Base-by-base conservation (phyloP, 2,113 vertebrate species). In the Pterocles burchelli region DNA sequence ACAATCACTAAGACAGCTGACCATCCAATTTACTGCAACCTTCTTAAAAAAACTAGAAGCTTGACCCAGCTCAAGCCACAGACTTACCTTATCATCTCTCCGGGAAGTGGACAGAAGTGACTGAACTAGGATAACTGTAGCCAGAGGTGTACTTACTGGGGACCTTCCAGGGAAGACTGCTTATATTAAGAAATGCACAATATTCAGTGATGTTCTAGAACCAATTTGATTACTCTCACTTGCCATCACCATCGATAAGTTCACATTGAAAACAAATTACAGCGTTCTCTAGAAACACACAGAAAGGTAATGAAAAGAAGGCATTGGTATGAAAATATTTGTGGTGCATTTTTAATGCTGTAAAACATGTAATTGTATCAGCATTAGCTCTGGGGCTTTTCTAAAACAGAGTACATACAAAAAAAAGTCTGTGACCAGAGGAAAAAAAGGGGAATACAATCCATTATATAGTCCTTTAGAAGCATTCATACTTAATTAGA, bases 81-180 rank as follows among this genome's bases (percentile, higher is more conserved):
- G 73, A 25, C n/a, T 85, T 61, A 90, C 87, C 74, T 91, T 90
- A 73, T 84, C 84, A 88, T 51, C 54, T 80, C 9, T 2, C 34
- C 34, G 34, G 29, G 24, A 86, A 78, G 36, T 17, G 72, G 87
- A 63, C 75, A 90, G 89, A 95, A 93, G 90, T 80, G 93, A 97
- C 89, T 95, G 87, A 96, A 96, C 65, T 88, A 36, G 93, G 86
- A 11, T 93, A 95, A 73, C 75, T 36, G 38, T 54, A 93, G 93
- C 81, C 79, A 96, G 84, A 90, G 90, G 78, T 94, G 17, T 7
- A 66, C 54, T 89, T 71, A 70, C 79, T 46, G 45, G 28, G n/a
- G 91, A 87, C 17, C 41, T 68, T 26, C 67, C 6, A 55, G 34
- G 21, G 45, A 82, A 81, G 17, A 70, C 51, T 75, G 25, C 11